phyloP scores from a whole-genome alignment of 1,140 invertebrate species.

The Diprion similis region DNA sequence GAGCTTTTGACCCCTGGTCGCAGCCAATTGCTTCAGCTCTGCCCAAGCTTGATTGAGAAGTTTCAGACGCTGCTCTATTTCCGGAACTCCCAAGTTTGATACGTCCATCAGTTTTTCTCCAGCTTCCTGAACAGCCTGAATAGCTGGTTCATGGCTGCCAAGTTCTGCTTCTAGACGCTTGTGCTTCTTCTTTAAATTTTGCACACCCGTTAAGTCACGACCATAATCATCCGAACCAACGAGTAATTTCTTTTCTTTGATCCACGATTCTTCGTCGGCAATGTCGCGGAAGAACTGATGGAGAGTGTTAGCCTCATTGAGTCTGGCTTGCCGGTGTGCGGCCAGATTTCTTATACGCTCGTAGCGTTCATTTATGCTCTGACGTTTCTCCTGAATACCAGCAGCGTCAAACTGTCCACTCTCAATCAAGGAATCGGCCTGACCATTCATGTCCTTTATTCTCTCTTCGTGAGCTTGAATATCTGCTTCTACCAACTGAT shows the following conservation, averaged over 20 bases:
- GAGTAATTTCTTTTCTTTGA: slow-evolving; percentile 98
- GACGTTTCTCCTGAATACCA: slow-evolving; percentile 91
- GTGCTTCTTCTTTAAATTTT: slow-evolving; percentile 98
- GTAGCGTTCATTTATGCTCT: slow-evolving; percentile 94
- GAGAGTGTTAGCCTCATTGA: slow-evolving; percentile 95
- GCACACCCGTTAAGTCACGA: slow-evolving; percentile 95
- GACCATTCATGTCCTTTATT: slow-evolving; percentile 93
- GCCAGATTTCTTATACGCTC: slow-evolving; percentile 92
- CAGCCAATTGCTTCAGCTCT: slow-evolving; percentile 88
- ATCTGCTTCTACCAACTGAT: slow-evolving; percentile 97
- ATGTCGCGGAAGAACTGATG: slow-evolving; percentile 99
- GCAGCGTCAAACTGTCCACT: slow-evolving; percentile 94
- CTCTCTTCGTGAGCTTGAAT: slow-evolving; percentile 95
- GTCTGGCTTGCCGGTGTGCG: slow-evolving; percentile 86
- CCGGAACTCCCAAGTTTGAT: slow-evolving; percentile 94
- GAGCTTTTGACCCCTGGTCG: slow-evolving; percentile 87
- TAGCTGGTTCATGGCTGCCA: slow-evolving; percentile 94
- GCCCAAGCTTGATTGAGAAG: slow-evolving; percentile 89
- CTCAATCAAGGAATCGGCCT: slow-evolving; percentile 93
- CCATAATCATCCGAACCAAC: slow-evolving; percentile 98
- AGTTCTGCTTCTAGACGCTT: slow-evolving; percentile 96
- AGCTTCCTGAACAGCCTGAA: slow-evolving; percentile 95
- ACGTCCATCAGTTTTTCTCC: slow-evolving; percentile 97
- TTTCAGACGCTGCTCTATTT: slow-evolving; percentile 90
- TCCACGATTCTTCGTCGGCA: slow-evolving; percentile 99